A percentile compares a stretch with the other conserved stretches of the same genome.
Evolutionary conservation across 2,888 invertebrate species (phyloP).

Genomic region (Drosophila bunnanda): DNA sequence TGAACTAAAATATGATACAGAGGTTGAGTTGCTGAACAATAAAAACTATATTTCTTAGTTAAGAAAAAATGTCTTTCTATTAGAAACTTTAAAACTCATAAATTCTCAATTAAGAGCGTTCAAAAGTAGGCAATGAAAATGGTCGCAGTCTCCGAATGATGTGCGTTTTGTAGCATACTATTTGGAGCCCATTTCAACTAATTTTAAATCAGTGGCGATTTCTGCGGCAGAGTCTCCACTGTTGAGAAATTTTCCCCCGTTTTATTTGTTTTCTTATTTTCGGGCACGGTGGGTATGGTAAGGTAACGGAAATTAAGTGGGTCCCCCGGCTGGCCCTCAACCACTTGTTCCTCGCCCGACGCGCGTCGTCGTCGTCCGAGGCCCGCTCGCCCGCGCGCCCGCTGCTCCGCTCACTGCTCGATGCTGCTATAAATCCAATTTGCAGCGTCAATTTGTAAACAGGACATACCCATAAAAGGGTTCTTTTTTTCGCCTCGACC

Average conservation of each 20-base stretch:
- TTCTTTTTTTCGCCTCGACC: conserved; percentile 48
- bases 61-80: too few relatives aligned
- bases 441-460: conserved; percentile 75
- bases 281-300: conserved; percentile 59
- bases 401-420: background rate
- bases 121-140: background rate
- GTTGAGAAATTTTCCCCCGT: conserved; percentile 32
- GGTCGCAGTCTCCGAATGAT: background rate
- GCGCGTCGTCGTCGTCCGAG: conserved; percentile 8
- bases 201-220: too few relatives aligned
- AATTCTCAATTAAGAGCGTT: background rate
- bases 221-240: background rate
- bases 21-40: too few relatives aligned
- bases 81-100: too few relatives aligned
- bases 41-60: too few relatives aligned
- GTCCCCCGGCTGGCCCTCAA: conserved; percentile 61
- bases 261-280: conserved; percentile 40
- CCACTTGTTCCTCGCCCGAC: conserved; percentile 41
- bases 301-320: conserved; percentile 73
- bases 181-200: background rate
- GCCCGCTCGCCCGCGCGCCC: conserved; percentile 8
- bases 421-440: conserved; percentile 63
- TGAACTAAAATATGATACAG: too few relatives aligned
- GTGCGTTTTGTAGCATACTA: background rate
- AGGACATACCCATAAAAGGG: conserved; percentile 67